A percentile compares a stretch with the other conserved stretches of the same genome.
These are phyloP conservation scores for Drosophila pullipes DNA, from an alignment of 2,888 invertebrate species.

Conservation along the genomic window DNA sequence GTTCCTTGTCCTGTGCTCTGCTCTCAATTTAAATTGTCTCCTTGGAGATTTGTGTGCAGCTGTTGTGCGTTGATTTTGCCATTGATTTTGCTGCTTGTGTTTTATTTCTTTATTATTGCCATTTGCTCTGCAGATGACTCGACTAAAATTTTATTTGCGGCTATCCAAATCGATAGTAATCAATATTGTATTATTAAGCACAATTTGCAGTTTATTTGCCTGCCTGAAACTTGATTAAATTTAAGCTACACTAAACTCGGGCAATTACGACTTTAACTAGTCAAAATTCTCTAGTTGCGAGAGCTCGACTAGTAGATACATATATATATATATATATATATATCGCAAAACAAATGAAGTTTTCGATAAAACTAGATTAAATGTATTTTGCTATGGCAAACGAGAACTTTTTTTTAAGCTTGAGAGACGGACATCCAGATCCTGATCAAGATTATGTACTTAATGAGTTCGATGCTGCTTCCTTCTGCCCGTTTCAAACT, in stretches of 20 bases:
- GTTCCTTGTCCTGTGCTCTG: conserved; percentile 18
- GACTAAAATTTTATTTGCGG: conserved; percentile 27
- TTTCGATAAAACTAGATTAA: neutral
- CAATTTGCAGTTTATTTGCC: conserved; percentile 49
- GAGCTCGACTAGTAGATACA: neutral
- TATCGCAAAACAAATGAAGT: neutral
- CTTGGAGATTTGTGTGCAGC: conserved; percentile 72
- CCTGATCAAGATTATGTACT: neutral
- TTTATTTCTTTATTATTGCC: conserved; percentile 5
- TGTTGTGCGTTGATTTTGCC: conserved; percentile 46
- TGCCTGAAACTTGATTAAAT: conserved; percentile 21
- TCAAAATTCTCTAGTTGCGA: neutral
- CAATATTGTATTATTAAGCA: conserved; percentile 51
- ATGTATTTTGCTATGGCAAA: neutral
- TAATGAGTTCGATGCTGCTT: neutral
- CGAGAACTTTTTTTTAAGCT: neutral
- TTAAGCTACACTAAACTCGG: neutral
- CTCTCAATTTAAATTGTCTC: conserved; percentile 75
- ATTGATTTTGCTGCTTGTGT: conserved; percentile 33
- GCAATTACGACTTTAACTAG: conserved; percentile 8
- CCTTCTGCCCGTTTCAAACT: neutral
- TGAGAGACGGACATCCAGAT: neutral
- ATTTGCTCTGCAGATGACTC: conserved; percentile 31
- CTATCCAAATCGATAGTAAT: conserved; percentile 59
- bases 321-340: neutral